phyloP scores from a whole-genome alignment of 2,113 vertebrate species.

The Spea multiplicata region DNA sequence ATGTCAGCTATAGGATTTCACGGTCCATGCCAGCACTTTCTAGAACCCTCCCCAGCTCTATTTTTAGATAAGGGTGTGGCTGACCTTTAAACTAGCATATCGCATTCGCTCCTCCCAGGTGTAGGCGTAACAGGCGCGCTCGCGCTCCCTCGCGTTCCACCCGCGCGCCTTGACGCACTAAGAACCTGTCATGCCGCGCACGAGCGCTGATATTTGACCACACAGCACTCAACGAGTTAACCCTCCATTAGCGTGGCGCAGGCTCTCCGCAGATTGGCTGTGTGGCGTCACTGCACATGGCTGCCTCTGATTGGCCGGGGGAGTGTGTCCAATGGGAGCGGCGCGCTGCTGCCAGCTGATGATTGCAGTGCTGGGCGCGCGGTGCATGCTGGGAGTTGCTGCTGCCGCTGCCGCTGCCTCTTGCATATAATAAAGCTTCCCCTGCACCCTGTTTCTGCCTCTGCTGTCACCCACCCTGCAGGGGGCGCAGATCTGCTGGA shows the following conservation, averaged over 20 bases:
- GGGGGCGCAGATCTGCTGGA: conserved; percentile 7
- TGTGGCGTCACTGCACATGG: conserved; percentile 45
- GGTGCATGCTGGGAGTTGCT: conserved; percentile 4
- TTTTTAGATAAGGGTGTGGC: no score
- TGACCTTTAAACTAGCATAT: no score
- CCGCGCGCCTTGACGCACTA: no score
- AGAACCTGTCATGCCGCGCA: no score
- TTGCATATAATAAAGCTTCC: neutral
- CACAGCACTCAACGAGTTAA: neutral
- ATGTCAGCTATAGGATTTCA: no score
- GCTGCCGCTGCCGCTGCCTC: neutral
- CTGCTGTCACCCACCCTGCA: neutral
- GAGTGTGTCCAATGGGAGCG: neutral
- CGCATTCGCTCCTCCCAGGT: no score
- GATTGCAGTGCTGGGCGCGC: neutral
- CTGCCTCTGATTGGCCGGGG: conserved; percentile 49
- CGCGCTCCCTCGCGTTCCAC: no score
- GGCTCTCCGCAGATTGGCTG: conserved; percentile 26
- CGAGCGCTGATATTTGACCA: no score
- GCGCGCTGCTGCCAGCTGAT: neutral
- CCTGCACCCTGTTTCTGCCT: conserved; percentile 30
- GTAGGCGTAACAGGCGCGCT: no score
- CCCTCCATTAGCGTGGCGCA: neutral
- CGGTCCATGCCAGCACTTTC: no score
- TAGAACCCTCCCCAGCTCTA: no score